A percentile compares a stretch with the other conserved stretches of the same genome.
Conservation (phyloP, 2,797 vertebrate genomes). For the Eurystomus glaucurus region DNA sequence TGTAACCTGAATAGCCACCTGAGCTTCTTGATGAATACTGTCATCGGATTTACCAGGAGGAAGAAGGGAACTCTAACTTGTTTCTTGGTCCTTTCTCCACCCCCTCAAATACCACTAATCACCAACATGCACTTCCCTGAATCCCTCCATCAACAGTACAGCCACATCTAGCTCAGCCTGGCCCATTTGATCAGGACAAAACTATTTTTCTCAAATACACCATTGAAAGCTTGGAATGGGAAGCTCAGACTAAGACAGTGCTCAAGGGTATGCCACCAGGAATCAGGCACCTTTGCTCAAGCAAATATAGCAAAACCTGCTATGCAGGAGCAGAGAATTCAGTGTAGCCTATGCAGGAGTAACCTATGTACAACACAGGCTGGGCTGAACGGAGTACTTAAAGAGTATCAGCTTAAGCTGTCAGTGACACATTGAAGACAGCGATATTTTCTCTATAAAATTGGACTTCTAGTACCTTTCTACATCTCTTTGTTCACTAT, state of each 20-base stretch:
- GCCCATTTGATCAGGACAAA: background rate
- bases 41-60: background rate
- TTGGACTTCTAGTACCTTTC: background rate
- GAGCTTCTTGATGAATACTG: background rate
- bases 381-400: background rate
- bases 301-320: background rate
- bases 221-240: background rate
- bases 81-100: background rate
- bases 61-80: background rate
- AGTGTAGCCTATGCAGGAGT: background rate
- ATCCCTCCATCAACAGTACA: background rate
- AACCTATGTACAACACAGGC: background rate
- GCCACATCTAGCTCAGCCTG: background rate
- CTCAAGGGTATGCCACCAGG: background rate
- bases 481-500: background rate
- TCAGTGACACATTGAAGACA: background rate
- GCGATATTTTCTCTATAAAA: background rate
- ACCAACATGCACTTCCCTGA: background rate
- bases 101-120: background rate
- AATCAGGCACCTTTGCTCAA: background rate
- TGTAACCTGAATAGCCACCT: background rate
- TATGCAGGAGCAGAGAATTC: background rate
- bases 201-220: background rate
- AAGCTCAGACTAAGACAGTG: background rate
- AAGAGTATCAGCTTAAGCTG: background rate